Base-by-base conservation (phyloP, 1,140 invertebrate genomes). In the Lysiphlebus fabarum region DNA sequence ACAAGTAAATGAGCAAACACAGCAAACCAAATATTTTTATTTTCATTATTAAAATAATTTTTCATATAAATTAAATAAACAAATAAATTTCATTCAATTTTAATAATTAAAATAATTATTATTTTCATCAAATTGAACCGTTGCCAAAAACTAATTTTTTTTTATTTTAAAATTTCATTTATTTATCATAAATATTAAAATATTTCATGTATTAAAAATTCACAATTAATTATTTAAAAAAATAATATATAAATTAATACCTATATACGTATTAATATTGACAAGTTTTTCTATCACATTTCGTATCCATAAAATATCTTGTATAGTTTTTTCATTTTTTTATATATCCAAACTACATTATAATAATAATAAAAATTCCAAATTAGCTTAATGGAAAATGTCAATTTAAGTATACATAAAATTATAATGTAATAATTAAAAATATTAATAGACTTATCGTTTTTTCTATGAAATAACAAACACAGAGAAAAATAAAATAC, bases 401-500 rank as follows among this genome's bases (percentile, higher is more conserved):
- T 53, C 57, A 53, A 59, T 53, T 53, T 59, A 45, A 50, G 42
- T 59, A 59, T 56, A 55, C 9, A 59, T 55, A 14, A 38, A 37
- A 36, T 26, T 51, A 34, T 51, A n/a, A 51, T 37, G 11, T 10
- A 38, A 14, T n/a, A 51, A 51, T n/a, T 10, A 40, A 40, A 55
- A 41, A 14, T 43, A 40, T 55, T 43, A 43, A 53, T 59, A 53
- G 57, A 34, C 40, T 53, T 54, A 54, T 54, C 54, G 33, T 47
- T 59, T 54, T n/a, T 54, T 59, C 51, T 40, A 59, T 59, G 45
- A 59, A 51, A 51, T 34, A 53, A 43, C 50, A 59, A 54, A 53
- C 51, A 53, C 1, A 36, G 7, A 38, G 36, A 37, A 37, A 51
- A 51, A 17, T 44, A 50, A 48, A 11, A 47, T n/a, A 47, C 5